Base-by-base conservation (phyloP, 1,140 invertebrate genomes). In the Prorops nasuta region DNA sequence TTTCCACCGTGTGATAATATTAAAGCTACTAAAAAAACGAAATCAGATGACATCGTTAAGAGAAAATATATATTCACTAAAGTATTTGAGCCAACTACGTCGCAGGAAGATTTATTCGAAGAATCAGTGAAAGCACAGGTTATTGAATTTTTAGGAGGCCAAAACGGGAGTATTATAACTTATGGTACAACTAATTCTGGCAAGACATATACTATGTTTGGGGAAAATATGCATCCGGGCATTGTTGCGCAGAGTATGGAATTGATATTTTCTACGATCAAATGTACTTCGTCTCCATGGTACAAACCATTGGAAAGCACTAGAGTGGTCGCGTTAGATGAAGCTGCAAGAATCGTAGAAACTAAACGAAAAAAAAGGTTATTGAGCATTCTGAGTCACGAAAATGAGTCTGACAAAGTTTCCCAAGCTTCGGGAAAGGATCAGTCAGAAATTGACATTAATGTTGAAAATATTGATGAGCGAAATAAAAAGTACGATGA, bases 171-270 rank as follows among this genome's bases (percentile, higher is more conserved):
- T 0, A 14, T 76, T 0, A 57, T 76, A 35, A 65, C 54, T n/a
- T 74, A 74, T 19, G 74, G 74, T 0, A 68, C 67, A 6, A 64
- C 53, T 1, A 62, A 73, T 53, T 64, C 73, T 0, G 73, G 74
- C n/a, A 77, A 76, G 47, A 66, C 73, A 3, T 93, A 85, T 63
- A 94, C 92, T 0, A 80, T 95, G 44, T 85, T 91, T 64, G 88
- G 88, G 0, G 84, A 84, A 17, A 76, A 81, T 2, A 69, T 71
- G 1, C 74, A 85, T 38, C 86, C 87, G 12, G 92, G 92, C 3
- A 78, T 94, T 15, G 80, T 94, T 32, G 89, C 90, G 1, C 77
- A 88, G 4, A 82, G 86, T 1, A 70, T 94, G 18, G 87, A 91
- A 62, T 83, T 86, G 50, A 68, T 94, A 3, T 95, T 93, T 60